Evolutionary conservation across 1,140 invertebrate species (phyloP).

Genomic region (Platyscapa corneri): DNA sequence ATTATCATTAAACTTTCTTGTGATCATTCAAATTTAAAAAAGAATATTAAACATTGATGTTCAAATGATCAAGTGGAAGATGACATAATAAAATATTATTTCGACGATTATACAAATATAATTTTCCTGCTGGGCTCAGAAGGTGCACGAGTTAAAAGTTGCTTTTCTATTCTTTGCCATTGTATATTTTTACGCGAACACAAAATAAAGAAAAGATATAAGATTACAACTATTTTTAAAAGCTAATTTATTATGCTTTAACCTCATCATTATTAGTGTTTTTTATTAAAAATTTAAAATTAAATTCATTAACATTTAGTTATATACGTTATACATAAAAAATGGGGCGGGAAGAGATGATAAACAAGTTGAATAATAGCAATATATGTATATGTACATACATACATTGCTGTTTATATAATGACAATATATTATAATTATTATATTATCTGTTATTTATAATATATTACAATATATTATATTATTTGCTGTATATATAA

Average conservation of each 20-base stretch:
- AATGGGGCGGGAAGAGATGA: neutral
- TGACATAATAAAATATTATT: conserved; percentile 23
- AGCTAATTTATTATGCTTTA: conserved; percentile 33
- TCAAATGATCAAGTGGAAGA: conserved; percentile 24
- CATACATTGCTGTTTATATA: too few relatives aligned
- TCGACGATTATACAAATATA: conserved; percentile 36
- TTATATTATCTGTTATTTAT: too few relatives aligned
- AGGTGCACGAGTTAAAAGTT: neutral
- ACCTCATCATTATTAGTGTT: conserved; percentile 40
- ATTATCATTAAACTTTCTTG: conserved; percentile 27
- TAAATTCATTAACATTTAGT: conserved; percentile 26
- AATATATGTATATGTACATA: neutral
- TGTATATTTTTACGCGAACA: conserved; percentile 38
- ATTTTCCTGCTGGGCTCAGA: conserved; percentile 34
- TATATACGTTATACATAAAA: conserved; percentile 27
- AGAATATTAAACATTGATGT: neutral
- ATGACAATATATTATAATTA: too few relatives aligned
- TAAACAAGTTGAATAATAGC: conserved; percentile 26
- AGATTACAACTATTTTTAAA: conserved; percentile 39
- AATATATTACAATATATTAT: too few relatives aligned
- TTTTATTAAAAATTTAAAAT: conserved; percentile 32
- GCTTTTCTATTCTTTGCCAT: conserved; percentile 5
- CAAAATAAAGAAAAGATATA: neutral
- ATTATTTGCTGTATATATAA: neutral
- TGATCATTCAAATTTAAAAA: neutral